Evolutionary conservation across 1,140 invertebrate genomes (phyloP), one percentile per base, ranked within the genome.

Genomic region (Forficula auricularia): DNA sequence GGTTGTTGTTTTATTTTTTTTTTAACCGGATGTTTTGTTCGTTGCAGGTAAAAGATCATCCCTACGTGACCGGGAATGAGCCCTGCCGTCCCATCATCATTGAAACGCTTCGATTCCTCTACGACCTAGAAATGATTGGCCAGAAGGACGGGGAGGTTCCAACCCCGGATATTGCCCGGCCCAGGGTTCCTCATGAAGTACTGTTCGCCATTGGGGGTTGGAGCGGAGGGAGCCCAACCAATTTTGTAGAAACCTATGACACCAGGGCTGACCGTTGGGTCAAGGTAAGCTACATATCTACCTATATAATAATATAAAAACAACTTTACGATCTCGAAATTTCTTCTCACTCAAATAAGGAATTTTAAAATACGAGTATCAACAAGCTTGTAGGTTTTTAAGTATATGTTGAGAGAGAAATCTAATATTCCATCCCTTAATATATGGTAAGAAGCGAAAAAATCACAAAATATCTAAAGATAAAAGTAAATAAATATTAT

Each of bases 151-250:
- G 69, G 0, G 72, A 72, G 52, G 62, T 75, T 4, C 62, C 65
- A 0, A 77, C 72, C 0, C 75, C 76, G 2, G 65, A 68, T 51
- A 69, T 77, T 18, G 75, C 75, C 0, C 59, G 70, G 3, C 77
- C 78, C 0, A 53, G 79, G 30, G 63, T 80, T 0, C 79, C 79
- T 0, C 72, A 77, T 50, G 73, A 77, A 49, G 69, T 81, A 14
- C 51, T 80, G 1, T 79, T 82, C 49, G 77, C 74, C 1, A 73
- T 83, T 39, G 80, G 81, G 2, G 82, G 82, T 2, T 85, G 80
- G 80, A 75, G 67, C 42, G 74, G 72, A 1, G 72, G 73, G 2
- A 72, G 66, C 7, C 72, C 79, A 1, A 82, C 79, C 0, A 74
- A 73, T 55, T 71, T 70, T 45, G 74, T 85, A 4, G 81, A 85